Evolutionary conservation across 2,888 invertebrate species (phyloP), one percentile per base, ranked within the genome.

Genomic region (Brachypterus glaber): DNA sequence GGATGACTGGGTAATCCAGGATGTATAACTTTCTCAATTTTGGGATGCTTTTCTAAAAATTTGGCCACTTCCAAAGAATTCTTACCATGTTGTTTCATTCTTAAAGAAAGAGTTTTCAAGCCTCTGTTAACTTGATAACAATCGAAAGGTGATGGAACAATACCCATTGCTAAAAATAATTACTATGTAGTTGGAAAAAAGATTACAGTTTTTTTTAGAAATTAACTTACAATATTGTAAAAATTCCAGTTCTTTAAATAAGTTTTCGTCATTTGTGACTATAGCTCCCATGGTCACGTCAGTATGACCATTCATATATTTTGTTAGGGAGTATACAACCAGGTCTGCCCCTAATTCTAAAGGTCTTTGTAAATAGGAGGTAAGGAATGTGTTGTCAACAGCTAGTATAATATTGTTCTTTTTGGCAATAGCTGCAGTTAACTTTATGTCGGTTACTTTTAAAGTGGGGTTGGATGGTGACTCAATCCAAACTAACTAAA

Each of bases 81-180:
- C 45, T 74, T 74, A 67, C 79, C 81, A 61, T 92, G 90, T 44
- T 81, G 76, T 46, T 82, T 75, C 92, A 95, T 93, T 35, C 95
- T 72, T 14, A 95, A 53, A 3, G 84, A 80, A 17, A 95, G 69
- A 0, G 93, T 95, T 66, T 92, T 93, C 41, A 95, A 66, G 54
- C 92, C 88, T 42, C 89, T 75, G 59, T 88, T 87, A 0, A 91
- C 89, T 56, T 91, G 71, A 60, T 79, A 88, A 62, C 93, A 93
- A 63, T 97, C 96, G 58, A 92, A 89, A 0, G 95, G 91, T 0
- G 93, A 89, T 2, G 96, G 92, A 8, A 93, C 80, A 21, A 84
- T 76, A 36, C 95, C 95, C 67, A 82, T 72, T 4, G 86, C 86
- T 62, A 34, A 63, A 65, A 49, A 38, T 30, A 15, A 11, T n/a